Percentiles rank a stretch among this genome's conserved stretches.
These are phyloP conservation scores for Stegodyphus mimosarum DNA, from an alignment of 1,140 invertebrate species.

Conservation along the genomic window DNA sequence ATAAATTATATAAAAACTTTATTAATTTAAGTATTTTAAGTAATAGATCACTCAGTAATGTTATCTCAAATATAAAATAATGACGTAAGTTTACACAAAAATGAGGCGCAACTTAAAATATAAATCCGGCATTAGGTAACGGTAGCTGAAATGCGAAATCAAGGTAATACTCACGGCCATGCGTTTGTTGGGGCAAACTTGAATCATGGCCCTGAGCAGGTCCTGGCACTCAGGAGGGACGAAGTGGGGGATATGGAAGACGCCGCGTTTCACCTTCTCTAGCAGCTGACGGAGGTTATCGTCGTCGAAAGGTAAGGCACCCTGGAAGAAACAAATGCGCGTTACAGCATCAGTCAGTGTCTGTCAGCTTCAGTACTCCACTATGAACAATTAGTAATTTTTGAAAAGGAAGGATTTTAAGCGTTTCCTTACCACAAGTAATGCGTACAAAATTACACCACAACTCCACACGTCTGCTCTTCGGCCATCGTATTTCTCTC, in stretches of 20 bases:
- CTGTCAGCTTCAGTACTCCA: no score
- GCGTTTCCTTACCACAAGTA: conserved; percentile 78
- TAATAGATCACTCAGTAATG: no score
- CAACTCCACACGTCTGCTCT: conserved; percentile 99
- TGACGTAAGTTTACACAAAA: no score
- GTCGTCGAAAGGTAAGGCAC: conserved; percentile 98
- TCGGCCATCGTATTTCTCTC: conserved; percentile 98
- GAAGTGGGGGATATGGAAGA: conserved; percentile 99
- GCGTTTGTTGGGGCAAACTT: conserved; percentile 96
- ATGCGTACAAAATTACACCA: conserved; percentile 97
- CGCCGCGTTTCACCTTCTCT: conserved; percentile 98
- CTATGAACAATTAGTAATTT: no score
- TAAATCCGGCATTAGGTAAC: no score
- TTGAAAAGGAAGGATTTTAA: background rate
- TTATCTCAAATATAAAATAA: no score
- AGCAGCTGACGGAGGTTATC: conserved; percentile 97
- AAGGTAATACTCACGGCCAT: conserved; percentile 47
- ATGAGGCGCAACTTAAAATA: no score
- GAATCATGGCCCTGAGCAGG: conserved; percentile 96
- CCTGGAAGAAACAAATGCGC: conserved; percentile 68
- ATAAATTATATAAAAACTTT: no score
- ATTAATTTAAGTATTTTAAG: no score
- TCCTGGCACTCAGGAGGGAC: conserved; percentile 99
- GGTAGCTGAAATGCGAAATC: no score
- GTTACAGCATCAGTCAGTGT: no score